These are phyloP conservation scores for Pelecanus crispus DNA, from an alignment of 2,113 vertebrate genomes.

Conservation along the genomic window DNA sequence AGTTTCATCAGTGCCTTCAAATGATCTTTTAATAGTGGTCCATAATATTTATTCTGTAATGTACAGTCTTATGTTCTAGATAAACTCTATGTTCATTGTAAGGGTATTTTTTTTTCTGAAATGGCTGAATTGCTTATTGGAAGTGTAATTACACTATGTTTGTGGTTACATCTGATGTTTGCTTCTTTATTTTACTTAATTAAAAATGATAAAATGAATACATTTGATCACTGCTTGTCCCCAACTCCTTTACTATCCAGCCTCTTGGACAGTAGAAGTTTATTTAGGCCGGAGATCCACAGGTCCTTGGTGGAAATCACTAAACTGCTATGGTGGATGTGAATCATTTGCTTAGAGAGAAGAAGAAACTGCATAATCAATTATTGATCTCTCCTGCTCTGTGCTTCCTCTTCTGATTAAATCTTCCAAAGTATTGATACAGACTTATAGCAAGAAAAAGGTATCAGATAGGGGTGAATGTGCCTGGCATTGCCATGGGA, in stretches of 20 bases:
- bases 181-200: background rate
- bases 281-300: background rate
- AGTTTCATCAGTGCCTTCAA: background rate
- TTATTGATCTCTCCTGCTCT: slow-evolving; percentile 38
- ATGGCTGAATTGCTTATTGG: background rate
- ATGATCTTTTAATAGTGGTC: background rate
- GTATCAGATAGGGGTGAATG: background rate
- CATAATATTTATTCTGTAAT: background rate
- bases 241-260: background rate
- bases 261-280: background rate
- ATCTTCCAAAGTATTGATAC: slow-evolving; percentile 34
- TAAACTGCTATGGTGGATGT: background rate
- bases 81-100: background rate
- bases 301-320: background rate
- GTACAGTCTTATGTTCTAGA: background rate
- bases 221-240: background rate
- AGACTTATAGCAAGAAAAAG: background rate
- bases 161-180: background rate
- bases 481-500: background rate
- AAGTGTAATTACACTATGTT: background rate
- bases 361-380: slow-evolving; percentile 37
- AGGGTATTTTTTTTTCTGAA: background rate
- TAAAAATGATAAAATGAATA: background rate
- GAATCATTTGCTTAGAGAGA: background rate
- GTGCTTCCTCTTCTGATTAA: slow-evolving; percentile 35